Evolutionary conservation across 1,140 invertebrate genomes (phyloP), one percentile per base, ranked within the genome.

Genomic region (Brachionus rotundiformis): DNA sequence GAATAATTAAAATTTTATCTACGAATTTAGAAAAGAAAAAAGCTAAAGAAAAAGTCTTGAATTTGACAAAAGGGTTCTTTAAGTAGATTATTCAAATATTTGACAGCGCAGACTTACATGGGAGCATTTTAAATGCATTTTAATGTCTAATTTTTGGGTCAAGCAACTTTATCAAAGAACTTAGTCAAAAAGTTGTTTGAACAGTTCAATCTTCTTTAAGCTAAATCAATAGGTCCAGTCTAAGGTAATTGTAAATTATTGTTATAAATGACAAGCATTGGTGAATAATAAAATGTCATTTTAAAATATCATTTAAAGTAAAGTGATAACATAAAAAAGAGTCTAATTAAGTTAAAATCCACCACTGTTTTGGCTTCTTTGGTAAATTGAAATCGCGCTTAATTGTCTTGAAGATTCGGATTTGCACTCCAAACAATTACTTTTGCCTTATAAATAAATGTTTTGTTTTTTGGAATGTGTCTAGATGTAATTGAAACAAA

Each of bases 271-370:
- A 49, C 47, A 49, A 16, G 47, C 16, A 49, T 49, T 49, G 47
- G 47, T 49, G 47, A 49, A 49, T 49, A 16, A 49, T n/a, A 49
- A 49, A 49, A 49, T 49, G 47, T 49, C 47, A 49, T 49, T 49
- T 49, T 16, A 16, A 49, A 49, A 49, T 49, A n/a, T 49, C 16
- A 49, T 49, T 49, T n/a, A 49, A 49, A 49, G 16, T 16, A 49
- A 49, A 49, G 16, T 49, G 13, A 49, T 49, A 49, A 19, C 47
- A 49, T 49, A 16, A n/a, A 49, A 16, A 19, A 16, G 47, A 49
- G 47, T 19, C 47, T n/a, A 49, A 49, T 49, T 49, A 49, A 7
- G 13, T 49, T 23, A 49, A 49, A 49, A 16, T 49, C 16, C 47
- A 49, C 47, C 47, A 7, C 16, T 41, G 39, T 41, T 41, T 41